These are phyloP conservation scores for Miichthys miiuy DNA, from an alignment of 2,797 vertebrate species.

Conservation along the genomic window DNA sequence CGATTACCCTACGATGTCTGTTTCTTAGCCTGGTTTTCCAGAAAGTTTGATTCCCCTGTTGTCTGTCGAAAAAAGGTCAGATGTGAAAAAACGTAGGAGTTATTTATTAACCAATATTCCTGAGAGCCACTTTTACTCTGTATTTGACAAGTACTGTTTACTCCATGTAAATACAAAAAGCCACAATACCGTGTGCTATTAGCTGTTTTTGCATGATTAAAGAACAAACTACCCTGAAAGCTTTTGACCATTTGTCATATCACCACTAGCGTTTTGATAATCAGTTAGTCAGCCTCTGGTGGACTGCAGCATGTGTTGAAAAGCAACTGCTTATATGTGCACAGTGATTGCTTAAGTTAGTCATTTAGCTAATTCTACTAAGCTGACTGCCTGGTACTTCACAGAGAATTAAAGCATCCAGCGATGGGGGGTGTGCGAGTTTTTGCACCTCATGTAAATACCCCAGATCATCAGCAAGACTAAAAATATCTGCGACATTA, in stretches of 20 bases:
- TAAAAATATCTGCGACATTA: slow-evolving; percentile 84
- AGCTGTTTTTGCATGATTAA: slow-evolving; percentile 15
- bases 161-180: slow-evolving; percentile 37
- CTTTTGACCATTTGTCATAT: slow-evolving; percentile 7
- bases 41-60: slow-evolving; percentile 19
- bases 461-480: slow-evolving; percentile 72
- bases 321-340: background rate
- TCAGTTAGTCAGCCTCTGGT: background rate
- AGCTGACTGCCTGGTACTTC: slow-evolving; percentile 22
- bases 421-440: slow-evolving; percentile 7
- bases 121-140: slow-evolving; percentile 29
- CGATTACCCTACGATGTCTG: background rate
- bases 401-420: slow-evolving; percentile 45
- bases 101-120: slow-evolving; percentile 63
- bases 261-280: background rate
- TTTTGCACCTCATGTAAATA: slow-evolving; percentile 69
- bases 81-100: slow-evolving; percentile 28
- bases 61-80: slow-evolving; percentile 8
- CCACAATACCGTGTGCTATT: slow-evolving; percentile 7
- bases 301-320: background rate
- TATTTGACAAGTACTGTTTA: slow-evolving; percentile 47
- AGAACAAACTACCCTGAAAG: slow-evolving; percentile 11
- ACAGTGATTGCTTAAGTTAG: slow-evolving; percentile 5
- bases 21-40: background rate
- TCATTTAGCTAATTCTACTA: slow-evolving; percentile 38